Conservation (phyloP, 2,113 vertebrate species). For the Brachionichthys hirsutus region DNA sequence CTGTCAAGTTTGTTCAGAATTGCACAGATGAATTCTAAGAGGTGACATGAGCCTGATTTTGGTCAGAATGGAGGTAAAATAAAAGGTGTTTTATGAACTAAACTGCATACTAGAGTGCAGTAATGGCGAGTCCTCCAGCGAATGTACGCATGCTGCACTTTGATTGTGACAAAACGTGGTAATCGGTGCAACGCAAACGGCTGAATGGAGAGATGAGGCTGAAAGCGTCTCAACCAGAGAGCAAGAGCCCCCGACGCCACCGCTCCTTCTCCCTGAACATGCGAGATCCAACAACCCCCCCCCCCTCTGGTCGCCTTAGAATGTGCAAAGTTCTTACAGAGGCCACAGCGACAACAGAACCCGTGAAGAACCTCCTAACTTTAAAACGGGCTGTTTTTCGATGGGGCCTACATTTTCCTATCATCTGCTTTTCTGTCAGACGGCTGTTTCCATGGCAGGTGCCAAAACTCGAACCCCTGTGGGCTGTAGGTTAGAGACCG, state of each 20-base stretch:
- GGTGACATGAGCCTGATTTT: no score
- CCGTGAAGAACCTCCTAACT: slow-evolving; percentile 30
- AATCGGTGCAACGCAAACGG: slow-evolving; percentile 85
- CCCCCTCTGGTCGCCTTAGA: slow-evolving; percentile 55
- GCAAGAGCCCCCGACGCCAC: slow-evolving; percentile 82
- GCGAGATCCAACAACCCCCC: slow-evolving; percentile 70
- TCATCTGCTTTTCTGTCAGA: slow-evolving; percentile 64
- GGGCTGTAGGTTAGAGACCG: slow-evolving; percentile 52
- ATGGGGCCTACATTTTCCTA: slow-evolving; percentile 37
- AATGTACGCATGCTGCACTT: no score
- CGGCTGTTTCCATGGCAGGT: slow-evolving; percentile 51
- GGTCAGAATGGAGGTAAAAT: no score
- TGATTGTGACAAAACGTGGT: not conserved
- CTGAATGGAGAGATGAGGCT: slow-evolving; percentile 85
- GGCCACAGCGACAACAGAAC: slow-evolving; percentile 53
- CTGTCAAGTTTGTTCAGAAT: no score
- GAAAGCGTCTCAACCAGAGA: slow-evolving; percentile 82
- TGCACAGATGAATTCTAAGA: no score
- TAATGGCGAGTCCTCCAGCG: no score
- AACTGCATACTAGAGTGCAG: no score
- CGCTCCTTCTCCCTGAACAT: slow-evolving; percentile 47
- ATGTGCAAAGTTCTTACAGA: slow-evolving; percentile 64
- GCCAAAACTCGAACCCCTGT: slow-evolving; percentile 56
- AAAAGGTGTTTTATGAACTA: no score
- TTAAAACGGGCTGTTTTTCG: slow-evolving; percentile 53